Conservation (phyloP, 1,140 invertebrate genomes). For the Lordiphosa collinella region DNA sequence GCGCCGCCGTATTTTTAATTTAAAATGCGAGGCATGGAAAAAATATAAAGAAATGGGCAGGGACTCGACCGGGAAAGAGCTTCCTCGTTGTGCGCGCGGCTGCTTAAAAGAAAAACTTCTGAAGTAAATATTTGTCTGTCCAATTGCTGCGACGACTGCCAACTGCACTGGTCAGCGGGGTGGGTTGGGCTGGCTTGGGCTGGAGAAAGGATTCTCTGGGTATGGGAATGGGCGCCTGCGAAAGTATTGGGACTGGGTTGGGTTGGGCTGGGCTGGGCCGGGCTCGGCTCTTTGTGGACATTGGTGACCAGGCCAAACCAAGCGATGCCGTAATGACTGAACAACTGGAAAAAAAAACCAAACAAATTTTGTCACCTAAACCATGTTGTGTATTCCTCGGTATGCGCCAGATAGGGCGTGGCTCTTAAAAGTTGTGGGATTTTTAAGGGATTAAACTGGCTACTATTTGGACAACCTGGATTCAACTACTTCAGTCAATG, state of each 20-base stretch:
- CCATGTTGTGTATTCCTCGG: slow-evolving; percentile 22
- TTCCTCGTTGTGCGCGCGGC: slow-evolving; percentile 33
- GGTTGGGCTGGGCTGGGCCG: too few relatives aligned
- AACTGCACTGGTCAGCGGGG: slow-evolving; percentile 49
- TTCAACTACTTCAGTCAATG: slow-evolving; percentile 5
- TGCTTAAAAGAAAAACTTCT: slow-evolving; percentile 75
- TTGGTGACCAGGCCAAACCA: slow-evolving; percentile 46
- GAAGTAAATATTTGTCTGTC: slow-evolving; percentile 78
- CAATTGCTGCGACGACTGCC: slow-evolving; percentile 72
- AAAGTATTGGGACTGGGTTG: slow-evolving; percentile 39
- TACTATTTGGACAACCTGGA: slow-evolving; percentile 14
- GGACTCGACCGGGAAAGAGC: slow-evolving; percentile 24
- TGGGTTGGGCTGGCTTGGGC: slow-evolving; percentile 12
- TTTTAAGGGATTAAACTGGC: slow-evolving; percentile 10
- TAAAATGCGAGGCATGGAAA: slow-evolving; percentile 73
- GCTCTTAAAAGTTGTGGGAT: slow-evolving; percentile 26
- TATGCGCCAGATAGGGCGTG: slow-evolving; percentile 16
- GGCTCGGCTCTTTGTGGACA: slow-evolving; percentile 28
- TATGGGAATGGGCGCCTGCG: slow-evolving; percentile 18
- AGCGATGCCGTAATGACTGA: slow-evolving; percentile 44
- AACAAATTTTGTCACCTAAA: slow-evolving; percentile 33
- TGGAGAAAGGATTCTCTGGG: background rate
- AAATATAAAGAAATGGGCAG: slow-evolving; percentile 11
- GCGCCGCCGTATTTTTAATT: slow-evolving; percentile 74
- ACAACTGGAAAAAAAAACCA: background rate